These are phyloP conservation scores for Machimus atricapillus DNA, from an alignment of 2,888 invertebrate genomes.

Conservation along the genomic window DNA sequence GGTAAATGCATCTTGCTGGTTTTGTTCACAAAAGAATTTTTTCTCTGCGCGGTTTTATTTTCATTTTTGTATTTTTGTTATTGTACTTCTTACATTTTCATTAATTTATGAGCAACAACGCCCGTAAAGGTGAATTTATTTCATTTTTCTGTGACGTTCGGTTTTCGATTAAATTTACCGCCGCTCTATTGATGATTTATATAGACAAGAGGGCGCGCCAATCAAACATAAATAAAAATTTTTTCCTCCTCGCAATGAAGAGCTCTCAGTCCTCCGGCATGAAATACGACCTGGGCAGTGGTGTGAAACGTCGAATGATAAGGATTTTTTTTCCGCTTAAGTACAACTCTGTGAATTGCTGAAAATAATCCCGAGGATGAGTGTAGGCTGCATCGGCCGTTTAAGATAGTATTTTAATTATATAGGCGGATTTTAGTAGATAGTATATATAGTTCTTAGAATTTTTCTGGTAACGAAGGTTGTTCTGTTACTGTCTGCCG, in stretches of 20 bases:
- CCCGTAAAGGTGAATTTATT: slow-evolving; percentile 46
- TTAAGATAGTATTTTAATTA: background rate
- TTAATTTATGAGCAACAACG: slow-evolving; percentile 46
- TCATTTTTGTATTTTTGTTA: slow-evolving; percentile 3
- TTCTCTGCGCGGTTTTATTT: background rate
- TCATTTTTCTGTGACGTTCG: slow-evolving; percentile 45
- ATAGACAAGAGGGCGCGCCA: slow-evolving; percentile 46
- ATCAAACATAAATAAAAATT: slow-evolving; percentile 47
- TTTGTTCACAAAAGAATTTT: slow-evolving; percentile 23
- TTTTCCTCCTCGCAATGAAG: slow-evolving; percentile 4
- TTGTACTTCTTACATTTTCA: slow-evolving; percentile 5
- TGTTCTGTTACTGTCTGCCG: too few species aligned
- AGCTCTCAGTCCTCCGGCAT: background rate
- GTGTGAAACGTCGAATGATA: slow-evolving; percentile 2
- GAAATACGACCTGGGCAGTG: background rate
- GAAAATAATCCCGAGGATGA: background rate
- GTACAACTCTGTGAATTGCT: background rate
- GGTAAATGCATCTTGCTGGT: slow-evolving; percentile 32
- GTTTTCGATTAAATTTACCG: slow-evolving; percentile 44
- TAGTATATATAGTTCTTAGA: background rate
- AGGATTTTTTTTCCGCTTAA: background rate
- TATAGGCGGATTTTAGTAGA: background rate
- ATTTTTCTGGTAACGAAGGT: too few species aligned
- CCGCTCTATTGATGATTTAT: slow-evolving; percentile 45
- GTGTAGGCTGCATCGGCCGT: background rate